Evolutionary conservation across 2,888 invertebrate species (phyloP).

Genomic region (Limnephilus lunatus): DNA sequence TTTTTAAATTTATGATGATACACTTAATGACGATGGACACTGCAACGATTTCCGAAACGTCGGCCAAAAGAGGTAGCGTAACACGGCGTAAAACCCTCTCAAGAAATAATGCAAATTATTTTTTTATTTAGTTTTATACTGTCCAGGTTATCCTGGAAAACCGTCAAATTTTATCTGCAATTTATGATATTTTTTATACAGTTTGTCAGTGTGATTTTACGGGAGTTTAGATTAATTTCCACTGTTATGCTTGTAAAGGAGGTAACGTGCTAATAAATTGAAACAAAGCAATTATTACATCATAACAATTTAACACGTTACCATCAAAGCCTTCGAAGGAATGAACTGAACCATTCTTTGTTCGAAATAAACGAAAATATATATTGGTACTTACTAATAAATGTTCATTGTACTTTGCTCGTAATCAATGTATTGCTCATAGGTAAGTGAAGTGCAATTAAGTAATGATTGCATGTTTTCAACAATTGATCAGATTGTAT

Average conservation of each 20-base stretch:
- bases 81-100: no score
- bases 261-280: background rate
- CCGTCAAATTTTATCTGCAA: background rate
- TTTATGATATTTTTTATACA: background rate
- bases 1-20: no score
- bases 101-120: no score
- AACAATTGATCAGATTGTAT: background rate
- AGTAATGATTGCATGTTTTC: background rate
- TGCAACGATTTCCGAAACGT: no score
- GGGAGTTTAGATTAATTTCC: background rate
- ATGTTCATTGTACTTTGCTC: background rate
- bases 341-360: background rate
- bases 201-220: background rate
- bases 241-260: background rate
- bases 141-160: background rate
- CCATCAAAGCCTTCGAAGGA: background rate
- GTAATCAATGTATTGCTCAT: background rate
- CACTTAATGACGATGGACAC: no score
- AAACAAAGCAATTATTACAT: background rate
- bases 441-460: background rate
- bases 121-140: no score
- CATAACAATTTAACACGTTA: background rate
- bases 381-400: background rate
- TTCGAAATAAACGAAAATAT: background rate
- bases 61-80: no score